Conservation (phyloP, 2,113 vertebrate species). For the Melanerpes aurifrons region DNA sequence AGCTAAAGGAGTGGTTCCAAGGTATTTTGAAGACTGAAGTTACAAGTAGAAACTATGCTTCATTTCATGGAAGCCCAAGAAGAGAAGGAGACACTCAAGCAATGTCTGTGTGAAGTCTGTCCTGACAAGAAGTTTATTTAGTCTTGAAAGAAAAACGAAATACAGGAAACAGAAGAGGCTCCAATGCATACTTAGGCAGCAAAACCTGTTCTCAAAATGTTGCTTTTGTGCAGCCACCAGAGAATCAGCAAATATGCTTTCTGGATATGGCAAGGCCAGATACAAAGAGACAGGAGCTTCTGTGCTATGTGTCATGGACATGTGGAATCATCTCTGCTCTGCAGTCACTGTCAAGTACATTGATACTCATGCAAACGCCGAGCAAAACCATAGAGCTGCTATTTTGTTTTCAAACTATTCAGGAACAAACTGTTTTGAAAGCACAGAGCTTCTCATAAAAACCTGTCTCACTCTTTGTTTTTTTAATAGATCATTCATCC, state of each 20-base stretch:
- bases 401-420: background rate
- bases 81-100: background rate
- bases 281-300: background rate
- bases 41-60: background rate
- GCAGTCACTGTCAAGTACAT: background rate
- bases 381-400: background rate
- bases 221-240: background rate
- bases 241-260: background rate
- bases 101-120: background rate
- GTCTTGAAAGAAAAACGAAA: slow-evolving; percentile 8
- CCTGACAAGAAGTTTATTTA: background rate
- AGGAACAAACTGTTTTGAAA: background rate
- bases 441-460: background rate
- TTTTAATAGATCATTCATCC: background rate
- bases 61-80: background rate
- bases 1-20: background rate
- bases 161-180: background rate
- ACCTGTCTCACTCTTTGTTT: background rate
- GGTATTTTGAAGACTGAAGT: background rate
- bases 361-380: background rate
- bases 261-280: background rate
- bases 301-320: background rate
- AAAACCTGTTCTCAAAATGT: background rate
- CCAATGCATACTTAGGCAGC: background rate
- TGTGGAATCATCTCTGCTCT: background rate